Base-by-base conservation (phyloP, 1,140 invertebrate species). In the Phthorimaea operculella region DNA sequence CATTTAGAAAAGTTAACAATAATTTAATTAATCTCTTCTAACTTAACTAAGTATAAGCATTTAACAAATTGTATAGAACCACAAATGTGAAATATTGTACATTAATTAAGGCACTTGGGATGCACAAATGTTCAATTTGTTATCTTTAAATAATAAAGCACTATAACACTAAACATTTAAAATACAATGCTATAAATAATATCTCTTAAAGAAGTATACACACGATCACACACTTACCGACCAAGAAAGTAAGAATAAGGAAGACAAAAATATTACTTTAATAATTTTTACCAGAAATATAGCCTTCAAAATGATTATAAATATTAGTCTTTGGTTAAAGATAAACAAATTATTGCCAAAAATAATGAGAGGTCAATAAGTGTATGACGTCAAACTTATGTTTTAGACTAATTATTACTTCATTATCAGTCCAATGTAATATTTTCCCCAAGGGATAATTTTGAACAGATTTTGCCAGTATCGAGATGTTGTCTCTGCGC, bases 11-110 rank as follows among this genome's bases (percentile, higher is more conserved):
- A 79, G 74, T 82, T 80, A 85, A 85, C 82, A 85, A 85, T 83
- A 83, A 83, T 83, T 83, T 85, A 85, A 85, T 83, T 85, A 85
- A 85, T 85, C 79, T 85, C 79, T 72, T 79, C 74, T 82, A 80
- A 71, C 64, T 72, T 74, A 75, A 72, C 69, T 71, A 74, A 66
- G 61, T 62, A 67, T 70, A 76, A 78, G 74, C 70, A 71, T 73
- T 74, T 79, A 85, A 83, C 79, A 85, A 76, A 70, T 70, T 72
- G 52, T 75, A 78, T 76, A 83, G 76, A 80, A 83, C 74, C 79
- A 76, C 63, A 70, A 72, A 70, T 59, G 68, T 71, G 63, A 68
- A 76, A 76, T 65, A 79, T 85, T 82, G 76, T 82, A 82, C 78
- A 82, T 70, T 68, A 73, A 33, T 67, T 79, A 85, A 82, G 79